These are phyloP conservation scores for Bagarius yarrelli DNA, from an alignment of 2,113 vertebrate species.

Conservation along the genomic window DNA sequence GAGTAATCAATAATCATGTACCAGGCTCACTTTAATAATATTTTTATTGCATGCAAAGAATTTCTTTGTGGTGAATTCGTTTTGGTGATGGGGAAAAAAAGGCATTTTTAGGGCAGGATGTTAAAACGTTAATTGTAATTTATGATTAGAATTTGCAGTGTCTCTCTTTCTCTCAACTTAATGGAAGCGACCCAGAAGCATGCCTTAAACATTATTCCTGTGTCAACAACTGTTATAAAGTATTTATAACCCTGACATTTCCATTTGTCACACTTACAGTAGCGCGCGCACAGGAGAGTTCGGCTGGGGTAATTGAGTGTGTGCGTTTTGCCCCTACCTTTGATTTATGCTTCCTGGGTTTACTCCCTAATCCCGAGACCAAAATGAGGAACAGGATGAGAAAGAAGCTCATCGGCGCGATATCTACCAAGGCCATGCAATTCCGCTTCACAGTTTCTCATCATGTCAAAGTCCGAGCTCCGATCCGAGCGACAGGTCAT, in stretches of 20 bases:
- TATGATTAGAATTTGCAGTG: neutral
- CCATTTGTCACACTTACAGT: neutral
- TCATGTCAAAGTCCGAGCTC: constrained; percentile 20
- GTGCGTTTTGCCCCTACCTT: no score
- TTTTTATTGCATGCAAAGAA: no score
- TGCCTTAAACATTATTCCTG: no score
- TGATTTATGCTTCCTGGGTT: constrained; percentile 17
- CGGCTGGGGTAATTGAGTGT: no score
- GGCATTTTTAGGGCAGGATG: neutral
- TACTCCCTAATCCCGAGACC: constrained; percentile 33
- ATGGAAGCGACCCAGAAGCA: no score
- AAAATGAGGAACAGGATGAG: constrained; percentile 28
- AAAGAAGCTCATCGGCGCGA: constrained; percentile 46
- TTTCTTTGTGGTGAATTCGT: no score
- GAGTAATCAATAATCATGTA: no score
- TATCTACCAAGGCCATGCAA: constrained; percentile 30
- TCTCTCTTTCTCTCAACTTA: no score
- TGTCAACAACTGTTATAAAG: no score
- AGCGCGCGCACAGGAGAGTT: neutral
- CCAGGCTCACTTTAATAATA: no score
- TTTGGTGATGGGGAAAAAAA: no score
- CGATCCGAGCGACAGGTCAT: neutral
- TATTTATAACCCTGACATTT: neutral
- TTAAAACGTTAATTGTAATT: neutral
- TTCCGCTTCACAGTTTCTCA: constrained; percentile 44